Evolutionary conservation across 2,113 vertebrate species (phyloP).

Genomic region (Emydura subglobosa): DNA sequence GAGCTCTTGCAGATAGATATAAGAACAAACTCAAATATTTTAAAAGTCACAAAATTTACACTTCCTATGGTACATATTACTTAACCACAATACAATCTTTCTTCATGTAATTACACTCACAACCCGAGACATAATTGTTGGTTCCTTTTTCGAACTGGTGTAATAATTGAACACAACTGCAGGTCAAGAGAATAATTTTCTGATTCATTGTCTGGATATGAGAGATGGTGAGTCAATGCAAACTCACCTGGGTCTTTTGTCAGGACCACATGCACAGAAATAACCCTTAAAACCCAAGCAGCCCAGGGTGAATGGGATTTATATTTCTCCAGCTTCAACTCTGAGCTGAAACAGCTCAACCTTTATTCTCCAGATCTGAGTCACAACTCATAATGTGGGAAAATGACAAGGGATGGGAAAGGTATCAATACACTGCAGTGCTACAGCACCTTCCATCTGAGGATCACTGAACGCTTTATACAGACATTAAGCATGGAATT

Average conservation of each 20-base stretch:
- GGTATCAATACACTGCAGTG: not conserved
- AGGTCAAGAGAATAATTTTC: not conserved
- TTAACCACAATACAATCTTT: not conserved
- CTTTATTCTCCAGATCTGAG: not conserved
- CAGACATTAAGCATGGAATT: fast-evolving
- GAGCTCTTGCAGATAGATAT: not conserved
- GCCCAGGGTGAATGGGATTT: fast-evolving
- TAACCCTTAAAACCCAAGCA: not conserved
- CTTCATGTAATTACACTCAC: not conserved
- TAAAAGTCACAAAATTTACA: not conserved
- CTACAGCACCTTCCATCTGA: not conserved
- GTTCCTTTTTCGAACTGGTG: not conserved
- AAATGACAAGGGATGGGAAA: not conserved
- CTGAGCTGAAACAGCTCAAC: fast-evolving
- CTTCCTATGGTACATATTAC: not conserved
- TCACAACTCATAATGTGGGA: not conserved
- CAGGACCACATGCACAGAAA: not conserved
- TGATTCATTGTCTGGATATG: not conserved
- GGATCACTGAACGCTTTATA: not conserved
- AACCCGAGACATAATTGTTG: not conserved
- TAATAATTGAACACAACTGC: not conserved
- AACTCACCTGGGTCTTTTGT: not conserved
- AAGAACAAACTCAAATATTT: no score
- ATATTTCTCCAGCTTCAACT: not conserved
- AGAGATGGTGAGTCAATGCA: not conserved